Evolutionary conservation across 2,797 vertebrate species (phyloP).

Genomic region (Scolopax bukidnonensis): DNA sequence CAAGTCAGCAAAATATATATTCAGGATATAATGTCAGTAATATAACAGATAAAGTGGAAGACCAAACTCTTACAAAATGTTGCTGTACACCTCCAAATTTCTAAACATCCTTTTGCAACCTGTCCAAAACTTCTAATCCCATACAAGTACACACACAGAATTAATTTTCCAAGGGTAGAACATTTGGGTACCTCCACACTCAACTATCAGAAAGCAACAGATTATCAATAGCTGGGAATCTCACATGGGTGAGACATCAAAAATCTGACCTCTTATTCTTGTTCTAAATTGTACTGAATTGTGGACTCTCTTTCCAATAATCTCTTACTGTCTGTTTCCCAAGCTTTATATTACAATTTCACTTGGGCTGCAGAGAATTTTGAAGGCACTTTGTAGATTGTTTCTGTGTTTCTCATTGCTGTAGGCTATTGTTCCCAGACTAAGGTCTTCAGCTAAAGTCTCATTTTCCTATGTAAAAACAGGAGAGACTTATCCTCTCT

Average conservation of each 20-base stretch:
- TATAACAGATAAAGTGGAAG: not conserved
- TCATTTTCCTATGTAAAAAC: not conserved
- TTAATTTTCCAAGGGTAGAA: not conserved
- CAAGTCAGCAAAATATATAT: not conserved
- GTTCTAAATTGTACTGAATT: not conserved
- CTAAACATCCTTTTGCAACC: not conserved
- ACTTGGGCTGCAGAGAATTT: not conserved
- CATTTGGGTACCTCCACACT: not conserved
- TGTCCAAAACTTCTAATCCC: not conserved
- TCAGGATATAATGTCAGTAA: not conserved
- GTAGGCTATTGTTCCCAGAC: not conserved
- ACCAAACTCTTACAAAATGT: not conserved
- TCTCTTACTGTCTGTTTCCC: not conserved
- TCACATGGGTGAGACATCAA: not conserved
- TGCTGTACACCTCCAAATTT: not conserved
- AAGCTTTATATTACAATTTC: not conserved
- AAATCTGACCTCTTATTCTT: not conserved
- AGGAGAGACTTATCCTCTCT: not conserved
- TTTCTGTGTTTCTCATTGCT: not conserved
- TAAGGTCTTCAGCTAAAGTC: not conserved
- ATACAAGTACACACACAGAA: accelerated
- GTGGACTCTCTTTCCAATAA: not conserved
- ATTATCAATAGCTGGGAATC: not conserved
- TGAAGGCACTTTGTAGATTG: not conserved
- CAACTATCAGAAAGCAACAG: not conserved